Evolutionary conservation across 2,797 vertebrate species (phyloP).

Genomic region (Cuniculus paca): DNA sequence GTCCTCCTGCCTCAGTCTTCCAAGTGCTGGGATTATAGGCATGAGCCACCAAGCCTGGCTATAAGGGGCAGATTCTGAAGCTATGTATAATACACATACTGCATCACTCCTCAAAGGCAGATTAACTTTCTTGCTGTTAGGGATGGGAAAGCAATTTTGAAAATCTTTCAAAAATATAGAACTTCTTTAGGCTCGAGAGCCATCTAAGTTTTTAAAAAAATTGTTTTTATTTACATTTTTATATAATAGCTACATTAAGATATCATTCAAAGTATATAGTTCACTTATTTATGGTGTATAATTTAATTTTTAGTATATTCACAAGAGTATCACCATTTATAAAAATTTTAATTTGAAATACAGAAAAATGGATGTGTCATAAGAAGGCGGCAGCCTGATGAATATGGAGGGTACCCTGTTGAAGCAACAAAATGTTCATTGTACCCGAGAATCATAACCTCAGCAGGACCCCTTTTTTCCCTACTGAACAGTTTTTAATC

Average conservation of each 20-base stretch:
- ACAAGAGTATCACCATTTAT: neutral
- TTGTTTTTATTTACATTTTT: neutral
- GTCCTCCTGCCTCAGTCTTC: neutral
- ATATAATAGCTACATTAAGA: neutral
- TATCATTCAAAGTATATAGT: neutral
- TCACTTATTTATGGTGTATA: neutral
- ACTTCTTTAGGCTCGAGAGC: neutral
- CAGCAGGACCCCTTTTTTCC: neutral
- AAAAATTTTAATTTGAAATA: neutral
- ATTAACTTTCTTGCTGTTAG: neutral
- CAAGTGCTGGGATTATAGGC: neutral
- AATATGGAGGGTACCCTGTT: neutral
- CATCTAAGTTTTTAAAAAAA: neutral
- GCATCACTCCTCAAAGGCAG: neutral
- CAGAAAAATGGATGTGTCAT: neutral
- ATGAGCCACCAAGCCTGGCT: neutral
- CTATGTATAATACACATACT: neutral
- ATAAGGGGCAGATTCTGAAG: neutral
- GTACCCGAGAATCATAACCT: neutral
- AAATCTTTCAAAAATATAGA: neutral
- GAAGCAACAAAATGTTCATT: neutral
- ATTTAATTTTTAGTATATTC: slow-evolving; percentile 21
- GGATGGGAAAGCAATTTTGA: slow-evolving; percentile 6
- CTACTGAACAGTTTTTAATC: neutral
- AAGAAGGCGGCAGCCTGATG: neutral